phyloP scores from a whole-genome alignment of 2,888 invertebrate genomes.

The Plebejus argus region DNA sequence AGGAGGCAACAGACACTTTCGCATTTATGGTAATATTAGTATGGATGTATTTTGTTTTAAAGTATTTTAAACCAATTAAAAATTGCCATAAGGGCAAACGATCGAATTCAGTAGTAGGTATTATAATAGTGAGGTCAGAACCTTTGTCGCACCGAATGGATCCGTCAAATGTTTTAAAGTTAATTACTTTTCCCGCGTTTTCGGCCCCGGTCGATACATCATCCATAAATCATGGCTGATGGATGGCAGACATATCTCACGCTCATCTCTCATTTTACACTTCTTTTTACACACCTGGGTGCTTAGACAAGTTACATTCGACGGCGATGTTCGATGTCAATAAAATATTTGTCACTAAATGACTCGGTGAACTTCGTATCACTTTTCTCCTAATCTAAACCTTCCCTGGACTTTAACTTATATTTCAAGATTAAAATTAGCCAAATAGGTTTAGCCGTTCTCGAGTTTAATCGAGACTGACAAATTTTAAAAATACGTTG shows the following conservation, averaged over 20 bases:
- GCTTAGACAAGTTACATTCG: neutral
- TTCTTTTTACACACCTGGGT: conserved; percentile 53
- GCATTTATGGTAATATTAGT: no score
- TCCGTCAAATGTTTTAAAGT: conserved; percentile 77
- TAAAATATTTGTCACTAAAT: no score
- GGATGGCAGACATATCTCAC: conserved; percentile 78
- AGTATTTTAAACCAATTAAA: no score
- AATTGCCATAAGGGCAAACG: neutral
- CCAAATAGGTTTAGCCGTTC: no score
- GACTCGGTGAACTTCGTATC: no score
- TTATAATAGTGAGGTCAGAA: neutral
- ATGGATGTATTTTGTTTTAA: no score
- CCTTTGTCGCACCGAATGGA: conserved; percentile 52
- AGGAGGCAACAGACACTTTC: no score
- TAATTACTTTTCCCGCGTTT: conserved; percentile 63
- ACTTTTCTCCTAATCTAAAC: no score
- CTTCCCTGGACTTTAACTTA: no score
- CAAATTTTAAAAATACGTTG: no score
- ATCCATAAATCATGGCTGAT: conserved; percentile 79
- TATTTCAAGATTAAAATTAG: no score
- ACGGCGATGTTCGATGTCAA: neutral
- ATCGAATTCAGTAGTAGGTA: neutral
- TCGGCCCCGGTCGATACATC: conserved; percentile 67
- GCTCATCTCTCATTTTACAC: conserved; percentile 77
- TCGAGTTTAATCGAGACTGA: no score